phyloP scores from a whole-genome alignment of 2,113 vertebrate species.

The Phalacrocorax aristotelis region DNA sequence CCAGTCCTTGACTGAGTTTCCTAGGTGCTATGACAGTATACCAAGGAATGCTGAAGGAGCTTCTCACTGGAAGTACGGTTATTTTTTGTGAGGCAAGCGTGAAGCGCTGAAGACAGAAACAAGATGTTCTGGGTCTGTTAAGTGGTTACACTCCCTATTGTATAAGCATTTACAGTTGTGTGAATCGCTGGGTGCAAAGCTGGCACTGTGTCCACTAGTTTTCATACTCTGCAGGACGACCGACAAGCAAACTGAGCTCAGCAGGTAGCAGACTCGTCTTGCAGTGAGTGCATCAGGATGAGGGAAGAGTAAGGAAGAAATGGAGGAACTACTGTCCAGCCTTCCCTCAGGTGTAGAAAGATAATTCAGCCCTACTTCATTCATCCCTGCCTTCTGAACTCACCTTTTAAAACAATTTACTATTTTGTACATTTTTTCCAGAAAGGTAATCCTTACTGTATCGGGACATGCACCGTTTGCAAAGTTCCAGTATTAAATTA shows the following conservation, averaged over 20 bases:
- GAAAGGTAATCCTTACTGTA: not conserved
- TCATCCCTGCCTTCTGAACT: not conserved
- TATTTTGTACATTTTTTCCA: not conserved
- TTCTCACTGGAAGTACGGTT: not conserved
- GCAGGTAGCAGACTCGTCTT: not conserved
- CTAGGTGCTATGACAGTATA: not conserved
- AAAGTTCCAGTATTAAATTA: fast-evolving
- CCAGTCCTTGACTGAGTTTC: not conserved
- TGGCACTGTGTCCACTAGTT: not conserved
- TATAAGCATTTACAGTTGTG: not conserved
- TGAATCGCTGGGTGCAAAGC: not conserved
- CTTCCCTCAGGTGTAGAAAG: not conserved
- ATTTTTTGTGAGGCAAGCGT: not conserved
- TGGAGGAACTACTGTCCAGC: not conserved
- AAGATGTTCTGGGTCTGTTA: not conserved
- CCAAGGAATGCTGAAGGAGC: not conserved
- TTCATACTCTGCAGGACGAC: not conserved
- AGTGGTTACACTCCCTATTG: not conserved
- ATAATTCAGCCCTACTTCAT: not conserved
- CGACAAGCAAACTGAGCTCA: not conserved
- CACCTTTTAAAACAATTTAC: not conserved
- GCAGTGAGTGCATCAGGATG: not conserved
- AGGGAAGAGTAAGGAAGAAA: not conserved
- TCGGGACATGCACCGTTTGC: not conserved
- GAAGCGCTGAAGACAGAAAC: not conserved